Conservation (phyloP, 2,797 vertebrate species). For the Pangasius djambal region DNA sequence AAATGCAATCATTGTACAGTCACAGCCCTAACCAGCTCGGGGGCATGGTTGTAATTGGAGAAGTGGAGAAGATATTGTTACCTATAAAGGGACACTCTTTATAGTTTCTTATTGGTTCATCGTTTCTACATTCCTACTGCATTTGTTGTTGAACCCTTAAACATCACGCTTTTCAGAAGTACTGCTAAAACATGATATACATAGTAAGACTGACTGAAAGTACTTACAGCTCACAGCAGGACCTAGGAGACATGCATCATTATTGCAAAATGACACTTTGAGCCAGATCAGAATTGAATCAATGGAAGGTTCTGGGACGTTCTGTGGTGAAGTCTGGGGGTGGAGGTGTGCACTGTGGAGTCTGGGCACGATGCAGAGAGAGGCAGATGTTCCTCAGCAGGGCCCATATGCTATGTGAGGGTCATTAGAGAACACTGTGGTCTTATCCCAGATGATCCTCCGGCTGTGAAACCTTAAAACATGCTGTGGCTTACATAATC, state of each 20-base stretch:
- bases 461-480: constrained; percentile 12
- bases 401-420: constrained; percentile 38
- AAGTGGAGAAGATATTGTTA: background rate
- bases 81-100: background rate
- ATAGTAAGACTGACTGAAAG: background rate
- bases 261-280: background rate
- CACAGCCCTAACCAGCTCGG: background rate
- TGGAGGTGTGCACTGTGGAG: background rate
- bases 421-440: constrained; percentile 38
- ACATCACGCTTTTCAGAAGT: background rate
- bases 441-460: constrained; percentile 28
- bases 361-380: constrained; percentile 36
- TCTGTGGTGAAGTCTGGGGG: background rate
- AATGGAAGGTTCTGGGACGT: background rate
- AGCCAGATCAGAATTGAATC: background rate
- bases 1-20: background rate
- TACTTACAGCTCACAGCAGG: background rate
- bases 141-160: background rate
- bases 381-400: constrained; percentile 38
- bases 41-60: background rate
- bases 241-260: background rate
- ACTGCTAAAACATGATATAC: background rate
- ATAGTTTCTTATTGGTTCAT: background rate
- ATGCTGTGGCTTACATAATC: constrained; percentile 31
- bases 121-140: background rate